Conservation (phyloP, 2,113 vertebrate species). For the Anhinga anhinga region DNA sequence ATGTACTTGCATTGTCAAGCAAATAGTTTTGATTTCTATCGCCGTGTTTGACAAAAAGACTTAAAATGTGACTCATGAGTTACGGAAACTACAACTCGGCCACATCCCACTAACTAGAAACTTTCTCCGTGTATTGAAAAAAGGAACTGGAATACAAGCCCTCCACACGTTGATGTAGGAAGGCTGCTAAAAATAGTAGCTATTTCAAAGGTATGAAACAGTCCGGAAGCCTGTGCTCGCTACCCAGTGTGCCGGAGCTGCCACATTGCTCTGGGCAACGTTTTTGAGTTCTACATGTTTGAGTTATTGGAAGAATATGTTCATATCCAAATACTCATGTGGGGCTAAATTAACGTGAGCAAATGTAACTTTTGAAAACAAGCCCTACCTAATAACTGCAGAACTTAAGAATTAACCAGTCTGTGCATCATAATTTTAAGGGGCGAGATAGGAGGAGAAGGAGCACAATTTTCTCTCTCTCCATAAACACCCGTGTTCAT, state of each 20-base stretch:
- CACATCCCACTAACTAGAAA: background rate
- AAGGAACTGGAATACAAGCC: background rate
- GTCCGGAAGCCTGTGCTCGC: background rate
- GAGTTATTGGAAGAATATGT: background rate
- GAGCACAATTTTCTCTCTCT: background rate
- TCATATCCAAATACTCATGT: background rate
- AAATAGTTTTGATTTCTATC: background rate
- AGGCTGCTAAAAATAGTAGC: background rate
- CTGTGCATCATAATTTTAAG: background rate
- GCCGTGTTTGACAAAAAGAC: background rate
- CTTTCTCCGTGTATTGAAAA: background rate
- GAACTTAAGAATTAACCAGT: background rate
- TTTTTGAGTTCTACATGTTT: background rate
- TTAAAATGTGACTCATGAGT: background rate
- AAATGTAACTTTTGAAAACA: background rate
- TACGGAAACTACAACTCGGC: accelerated
- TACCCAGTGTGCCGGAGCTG: background rate
- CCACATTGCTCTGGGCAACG: background rate
- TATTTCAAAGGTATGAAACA: background rate
- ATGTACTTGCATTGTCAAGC: background rate
- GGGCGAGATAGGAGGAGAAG: background rate
- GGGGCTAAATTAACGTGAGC: background rate
- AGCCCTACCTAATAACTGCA: background rate
- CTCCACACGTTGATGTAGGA: background rate
- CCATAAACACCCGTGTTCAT: background rate